Evolutionary conservation across 2,888 invertebrate species (phyloP), one percentile per base, ranked within the genome.

Genomic region (Allacma fusca): DNA sequence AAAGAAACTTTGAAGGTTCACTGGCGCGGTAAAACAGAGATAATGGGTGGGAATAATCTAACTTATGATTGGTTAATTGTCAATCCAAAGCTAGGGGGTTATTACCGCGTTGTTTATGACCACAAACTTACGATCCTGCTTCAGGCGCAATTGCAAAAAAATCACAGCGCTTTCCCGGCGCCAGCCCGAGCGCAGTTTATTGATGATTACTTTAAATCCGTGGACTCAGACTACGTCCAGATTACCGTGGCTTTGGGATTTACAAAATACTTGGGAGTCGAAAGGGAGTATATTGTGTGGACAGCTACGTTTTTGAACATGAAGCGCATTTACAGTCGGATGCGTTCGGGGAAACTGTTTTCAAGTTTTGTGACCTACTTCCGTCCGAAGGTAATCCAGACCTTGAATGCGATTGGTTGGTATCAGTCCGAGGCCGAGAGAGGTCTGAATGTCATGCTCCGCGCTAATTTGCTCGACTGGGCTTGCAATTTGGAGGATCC

Each of bases 91-190:
- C 75, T 75, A 16, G 64, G 28, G 9, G 78, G 79, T 9, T 82
- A 80, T 57, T 80, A 81, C 64, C 70, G 82, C n/a, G 82, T 82
- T 1, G 28, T 81, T 16, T 82, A 82, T 59, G 82, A 82, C 24
- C 43, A 71, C 4, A 23, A 29, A 5, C 23, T 81, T 23, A 77
- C 78, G 5, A 28, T 62, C 28, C 34, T 78, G 16, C 75, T 82
- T 19, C 70, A 77, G 34, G n/a, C 34, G 0, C 81, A 81, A 64
- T 43, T 82, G 9, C 4, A 19, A 1, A 43, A 24, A 23, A 73
- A 81, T 64, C 80, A 75, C 28, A 50, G 24, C 0, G 44, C 65
- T 1, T 70, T 82, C 21, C 79, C 78, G 57, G 21, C 77, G 0
- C 23, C 64, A 4, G 79, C 79, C 21, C 28, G 82, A 28, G 75